Evolutionary conservation across 2,113 vertebrate genomes (phyloP).

Genomic region (Myotis yumanensis): DNA sequence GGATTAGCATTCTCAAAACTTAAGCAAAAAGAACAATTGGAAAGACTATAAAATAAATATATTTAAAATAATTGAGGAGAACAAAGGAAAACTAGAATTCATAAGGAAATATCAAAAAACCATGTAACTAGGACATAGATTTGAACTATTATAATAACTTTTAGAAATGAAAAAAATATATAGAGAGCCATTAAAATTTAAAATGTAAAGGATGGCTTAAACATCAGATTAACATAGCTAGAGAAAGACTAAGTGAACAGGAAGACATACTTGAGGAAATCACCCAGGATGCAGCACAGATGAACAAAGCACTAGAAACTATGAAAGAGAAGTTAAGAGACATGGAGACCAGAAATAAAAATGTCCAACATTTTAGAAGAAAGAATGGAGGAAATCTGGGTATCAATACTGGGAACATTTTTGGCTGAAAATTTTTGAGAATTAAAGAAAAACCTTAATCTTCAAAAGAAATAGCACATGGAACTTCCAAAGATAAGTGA

Average conservation of each 20-base stretch:
- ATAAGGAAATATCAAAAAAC: not conserved
- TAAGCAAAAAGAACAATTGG: not conserved
- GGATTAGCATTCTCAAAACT: not conserved
- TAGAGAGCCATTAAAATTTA: not conserved
- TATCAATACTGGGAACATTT: not conserved
- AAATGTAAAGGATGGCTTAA: not conserved
- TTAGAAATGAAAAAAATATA: conserved; percentile 30
- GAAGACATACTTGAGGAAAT: not conserved
- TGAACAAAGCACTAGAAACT: not conserved
- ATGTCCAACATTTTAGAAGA: not conserved
- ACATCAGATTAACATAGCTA: not conserved
- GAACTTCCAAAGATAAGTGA: not conserved
- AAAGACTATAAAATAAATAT: not conserved
- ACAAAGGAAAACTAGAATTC: not conserved
- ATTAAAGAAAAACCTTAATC: conserved; percentile 2
- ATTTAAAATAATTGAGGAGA: conserved; percentile 26
- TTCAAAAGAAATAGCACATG: not conserved
- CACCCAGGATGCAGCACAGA: not conserved
- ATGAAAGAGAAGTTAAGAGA: not conserved
- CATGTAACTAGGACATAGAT: not conserved
- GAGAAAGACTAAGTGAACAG: not conserved
- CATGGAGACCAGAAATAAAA: not conserved
- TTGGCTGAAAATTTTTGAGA: not conserved
- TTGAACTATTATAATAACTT: not conserved
- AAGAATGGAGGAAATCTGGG: not conserved